Percentiles rank a stretch among this genome's conserved stretches.
These are phyloP conservation scores for Ctenoplectra terminalis DNA, from an alignment of 1,140 invertebrate species.

Conservation along the genomic window DNA sequence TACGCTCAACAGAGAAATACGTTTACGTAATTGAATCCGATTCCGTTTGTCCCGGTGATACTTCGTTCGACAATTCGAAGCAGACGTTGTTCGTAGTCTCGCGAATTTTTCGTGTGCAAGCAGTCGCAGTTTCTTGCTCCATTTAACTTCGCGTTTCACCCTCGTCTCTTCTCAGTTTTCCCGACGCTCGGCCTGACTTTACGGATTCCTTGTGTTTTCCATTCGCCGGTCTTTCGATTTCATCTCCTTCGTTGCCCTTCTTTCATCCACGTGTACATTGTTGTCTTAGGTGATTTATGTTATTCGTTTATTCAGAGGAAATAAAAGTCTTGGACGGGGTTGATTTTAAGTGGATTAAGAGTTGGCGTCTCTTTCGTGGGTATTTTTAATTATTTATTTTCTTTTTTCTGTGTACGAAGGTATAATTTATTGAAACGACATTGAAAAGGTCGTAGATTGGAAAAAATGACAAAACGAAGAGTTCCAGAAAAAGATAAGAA, in stretches of 20 bases:
- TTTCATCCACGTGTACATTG: not conserved
- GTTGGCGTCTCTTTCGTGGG: no score
- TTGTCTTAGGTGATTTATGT: not conserved
- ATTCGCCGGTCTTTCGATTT: not conserved
- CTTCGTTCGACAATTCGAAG: constrained; percentile 39
- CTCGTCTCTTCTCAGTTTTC: constrained; percentile 11
- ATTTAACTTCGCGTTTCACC: constrained; percentile 60
- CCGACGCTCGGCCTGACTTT: no score
- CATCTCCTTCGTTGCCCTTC: not conserved
- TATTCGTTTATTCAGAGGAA: no score
- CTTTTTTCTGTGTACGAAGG: no score
- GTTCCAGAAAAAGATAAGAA: no score
- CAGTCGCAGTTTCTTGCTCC: constrained; percentile 67
- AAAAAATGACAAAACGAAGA: no score
- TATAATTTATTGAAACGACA: no score
- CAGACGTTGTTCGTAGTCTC: constrained; percentile 44
- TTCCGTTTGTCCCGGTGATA: constrained; percentile 28
- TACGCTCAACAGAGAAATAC: constrained; percentile 9
- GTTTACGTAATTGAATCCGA: constrained; percentile 52
- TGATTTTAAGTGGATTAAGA: no score
- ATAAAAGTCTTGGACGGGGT: no score
- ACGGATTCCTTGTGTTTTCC: constrained; percentile 5
- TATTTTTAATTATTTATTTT: no score
- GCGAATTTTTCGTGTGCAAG: constrained; percentile 60
- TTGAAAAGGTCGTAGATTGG: no score